Evolutionary conservation across 2,888 invertebrate genomes (phyloP), one percentile per base, ranked within the genome.

Genomic region (Orchesellides sinensis): DNA sequence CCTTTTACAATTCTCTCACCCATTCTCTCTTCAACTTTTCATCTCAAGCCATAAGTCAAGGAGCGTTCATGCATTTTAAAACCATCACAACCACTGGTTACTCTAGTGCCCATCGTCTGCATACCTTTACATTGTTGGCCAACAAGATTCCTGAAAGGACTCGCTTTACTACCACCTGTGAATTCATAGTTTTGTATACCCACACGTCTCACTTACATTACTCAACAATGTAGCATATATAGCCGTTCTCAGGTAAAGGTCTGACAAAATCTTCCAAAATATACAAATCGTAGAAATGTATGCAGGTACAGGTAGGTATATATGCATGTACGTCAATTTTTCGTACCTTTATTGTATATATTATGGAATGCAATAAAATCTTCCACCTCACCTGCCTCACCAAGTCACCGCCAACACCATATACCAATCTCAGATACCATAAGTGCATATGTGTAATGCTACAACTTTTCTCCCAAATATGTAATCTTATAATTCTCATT

Each of bases 1-100:
- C 23, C 29, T 63, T 49, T 21, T 56, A 25, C n/a, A 29, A 45
- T 77, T 68, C 77, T 68, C 66, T 68, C 59, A 68, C 21, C 29
- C 45, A 40, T 49, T 56, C 74, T 74, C 63, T 32, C 49, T 74
- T 63, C 52, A 27, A 47, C 49, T 63, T n/a, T n/a, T 29, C 29
- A 63, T 32, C 19, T n/a, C n/a, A n/a, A 32, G 19, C 40, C 70
- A 40, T 1, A 2, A 5, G n/a, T n/a, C 47, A 40, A 70, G 40
- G 40, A 70, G 40, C 56, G 45, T 70, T 70, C 70, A 40, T 56
- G 45, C 56, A 70, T 56, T 40, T 49, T 32, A 52, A 10, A 69
- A 12, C 68, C n/a, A 21, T 69, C 56, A 40, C 40, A 40, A 40
- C 40, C n/a, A 8, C 40, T 40, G 14, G 10, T 8, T 12, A 25